Percentiles rank a stretch among this genome's conserved stretches.
phyloP scores from a whole-genome alignment of 2,113 vertebrate species.

The Corythaeola cristata region DNA sequence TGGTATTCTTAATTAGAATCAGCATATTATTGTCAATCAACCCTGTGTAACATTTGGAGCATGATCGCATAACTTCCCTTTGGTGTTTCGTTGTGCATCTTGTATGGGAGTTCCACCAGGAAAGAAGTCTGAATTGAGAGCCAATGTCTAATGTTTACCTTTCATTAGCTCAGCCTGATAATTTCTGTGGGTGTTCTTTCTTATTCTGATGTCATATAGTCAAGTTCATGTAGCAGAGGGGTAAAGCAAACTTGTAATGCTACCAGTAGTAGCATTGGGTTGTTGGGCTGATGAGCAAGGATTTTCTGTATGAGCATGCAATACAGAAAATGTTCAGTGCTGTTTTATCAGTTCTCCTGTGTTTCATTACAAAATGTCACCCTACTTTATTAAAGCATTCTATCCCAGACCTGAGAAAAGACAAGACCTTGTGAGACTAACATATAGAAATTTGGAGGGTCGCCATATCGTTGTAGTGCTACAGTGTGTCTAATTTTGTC shows the following conservation, averaged over 20 bases:
- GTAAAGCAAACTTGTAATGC: not conserved
- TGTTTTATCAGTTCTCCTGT: not conserved
- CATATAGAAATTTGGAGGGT: not conserved
- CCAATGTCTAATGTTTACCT: not conserved
- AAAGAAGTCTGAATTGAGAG: not conserved
- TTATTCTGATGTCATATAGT: not conserved
- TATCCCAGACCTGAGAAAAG: not conserved
- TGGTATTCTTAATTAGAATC: constrained; percentile 32
- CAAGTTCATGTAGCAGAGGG: not conserved
- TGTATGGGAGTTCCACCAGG: not conserved
- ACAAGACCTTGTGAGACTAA: not conserved
- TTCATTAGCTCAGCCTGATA: not conserved
- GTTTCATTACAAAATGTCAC: not conserved
- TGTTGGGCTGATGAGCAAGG: not conserved
- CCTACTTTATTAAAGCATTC: not conserved
- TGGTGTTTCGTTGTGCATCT: not conserved
- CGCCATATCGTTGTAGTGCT: not conserved
- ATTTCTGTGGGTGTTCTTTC: not conserved
- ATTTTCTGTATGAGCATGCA: not conserved
- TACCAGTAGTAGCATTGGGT: not conserved
- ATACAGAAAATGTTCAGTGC: not conserved
- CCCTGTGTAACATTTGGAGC: not conserved
- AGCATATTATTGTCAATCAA: not conserved
- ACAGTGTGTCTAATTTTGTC: not conserved
- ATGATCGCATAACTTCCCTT: not conserved